Evolutionary conservation across 2,888 invertebrate genomes (phyloP), one percentile per base, ranked within the genome.

Genomic region (Helobdella robusta): DNA sequence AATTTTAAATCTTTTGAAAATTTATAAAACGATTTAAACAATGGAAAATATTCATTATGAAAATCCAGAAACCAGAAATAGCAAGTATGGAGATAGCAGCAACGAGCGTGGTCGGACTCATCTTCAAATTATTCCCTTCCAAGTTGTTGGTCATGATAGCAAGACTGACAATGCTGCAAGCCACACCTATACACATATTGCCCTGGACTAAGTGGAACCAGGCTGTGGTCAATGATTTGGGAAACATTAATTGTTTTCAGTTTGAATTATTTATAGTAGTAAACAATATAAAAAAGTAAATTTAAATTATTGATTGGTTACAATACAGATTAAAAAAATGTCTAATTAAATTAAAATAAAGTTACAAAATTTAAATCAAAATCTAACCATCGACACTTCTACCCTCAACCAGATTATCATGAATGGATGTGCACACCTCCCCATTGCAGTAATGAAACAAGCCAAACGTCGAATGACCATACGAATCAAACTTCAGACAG

Each of bases 131-230:
- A 36, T 40, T 66, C 32, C 68, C 68, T 35, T 68, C 63, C 25
- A 66, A 59, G 50, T 50, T 52, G 40, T 66, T 63, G 3, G 68
- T 68, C 2, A 68, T 28, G 34, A 68, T 66, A 25, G 54, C 68
- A 2, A 68, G 59, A 6, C 66, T 64, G 25, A 66, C 52, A n/a
- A 68, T 52, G 46, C 68, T 68, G 23, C 54, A 59, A n/a, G 66
- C 68, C 28, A 66, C 66, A 6, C 70, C 70, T 30, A 70, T 68
- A 44, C 65, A 67, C 35, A 66, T 59, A 23, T 44, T 66, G 30
- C 68, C 68, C 54, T 70, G 70, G n/a, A 60, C 60, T 25, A 70
- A 36, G 59, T 67, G 67, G 36, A 64, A 68, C 68, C 68, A 68
- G 5, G 59, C 66, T 68, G 66, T n/a, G 25, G 56, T 50, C 15